These are phyloP conservation scores for Dilophus febrilis DNA, from an alignment of 2,888 invertebrate species.

Conservation along the genomic window DNA sequence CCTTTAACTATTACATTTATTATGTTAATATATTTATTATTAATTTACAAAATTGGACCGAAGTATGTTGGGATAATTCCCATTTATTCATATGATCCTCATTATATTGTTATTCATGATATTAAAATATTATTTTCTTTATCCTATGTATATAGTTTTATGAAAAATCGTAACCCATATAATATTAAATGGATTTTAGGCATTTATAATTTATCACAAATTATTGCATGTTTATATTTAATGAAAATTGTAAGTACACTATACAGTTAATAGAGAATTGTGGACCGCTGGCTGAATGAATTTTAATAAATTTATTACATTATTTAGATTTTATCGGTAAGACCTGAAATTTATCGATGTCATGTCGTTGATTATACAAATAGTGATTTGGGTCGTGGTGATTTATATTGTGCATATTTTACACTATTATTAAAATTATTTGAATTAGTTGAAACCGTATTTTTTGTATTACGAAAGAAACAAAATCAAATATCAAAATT, in stretches of 20 bases:
- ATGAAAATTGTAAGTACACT: neutral
- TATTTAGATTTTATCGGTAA: too few species aligned
- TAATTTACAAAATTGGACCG: slow-evolving; percentile 4
- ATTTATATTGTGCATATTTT: neutral
- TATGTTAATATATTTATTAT: slow-evolving; percentile 1
- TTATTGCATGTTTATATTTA: slow-evolving; percentile 2
- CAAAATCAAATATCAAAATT: slow-evolving; percentile 4
- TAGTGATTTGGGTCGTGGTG: neutral
- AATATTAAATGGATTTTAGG: slow-evolving; percentile 3
- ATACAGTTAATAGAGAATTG: neutral
- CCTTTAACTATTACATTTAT: slow-evolving; percentile 1
- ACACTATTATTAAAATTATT: slow-evolving; percentile 3
- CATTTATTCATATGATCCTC: neutral
- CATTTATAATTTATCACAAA: slow-evolving; percentile 3
- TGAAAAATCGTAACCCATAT: slow-evolving; percentile 4
- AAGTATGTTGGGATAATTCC: slow-evolving; percentile 1
- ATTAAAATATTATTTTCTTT: neutral
- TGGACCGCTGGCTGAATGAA: neutral
- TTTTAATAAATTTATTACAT: neutral
- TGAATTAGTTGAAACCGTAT: slow-evolving; percentile 4
- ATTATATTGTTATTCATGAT: neutral
- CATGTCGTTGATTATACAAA: slow-evolving; percentile 1
- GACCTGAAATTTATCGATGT: neutral
- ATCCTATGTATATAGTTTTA: neutral
- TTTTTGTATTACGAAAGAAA: slow-evolving; percentile 5